Evolutionary conservation across 2,113 vertebrate species (phyloP).

Genomic region (Tachuris rubrigastra): DNA sequence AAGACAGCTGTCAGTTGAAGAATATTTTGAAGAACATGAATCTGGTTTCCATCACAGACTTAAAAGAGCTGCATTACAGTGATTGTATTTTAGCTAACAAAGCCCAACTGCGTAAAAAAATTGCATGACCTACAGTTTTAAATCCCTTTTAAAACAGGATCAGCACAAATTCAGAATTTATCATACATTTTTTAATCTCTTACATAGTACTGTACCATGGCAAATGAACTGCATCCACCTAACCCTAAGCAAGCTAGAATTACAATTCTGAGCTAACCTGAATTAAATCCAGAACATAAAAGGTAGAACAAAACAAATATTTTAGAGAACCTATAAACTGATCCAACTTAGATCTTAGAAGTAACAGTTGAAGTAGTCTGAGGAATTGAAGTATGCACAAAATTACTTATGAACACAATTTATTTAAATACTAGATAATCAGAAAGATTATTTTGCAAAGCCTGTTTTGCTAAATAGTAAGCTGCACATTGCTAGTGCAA

Average conservation of each 20-base stretch:
- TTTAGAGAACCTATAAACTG: not conserved
- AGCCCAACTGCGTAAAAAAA: not conserved
- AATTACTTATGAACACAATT: not conserved
- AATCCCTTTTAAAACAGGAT: conserved; percentile 18
- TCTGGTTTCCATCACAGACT: conserved; percentile 2
- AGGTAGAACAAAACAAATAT: not conserved
- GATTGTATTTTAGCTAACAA: not conserved
- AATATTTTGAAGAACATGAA: not conserved
- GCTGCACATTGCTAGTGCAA: not conserved
- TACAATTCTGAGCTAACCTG: not conserved
- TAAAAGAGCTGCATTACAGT: not conserved
- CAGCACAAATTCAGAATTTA: not conserved
- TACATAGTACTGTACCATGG: not conserved
- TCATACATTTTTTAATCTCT: not conserved
- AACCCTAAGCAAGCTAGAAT: not conserved
- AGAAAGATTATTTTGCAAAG: not conserved
- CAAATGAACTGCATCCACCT: not conserved
- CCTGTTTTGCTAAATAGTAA: not conserved
- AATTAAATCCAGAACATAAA: not conserved
- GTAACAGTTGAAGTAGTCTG: not conserved
- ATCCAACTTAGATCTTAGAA: not conserved
- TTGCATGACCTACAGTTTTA: not conserved
- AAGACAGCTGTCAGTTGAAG: not conserved
- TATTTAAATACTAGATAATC: not conserved
- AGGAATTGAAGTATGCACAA: not conserved